These are phyloP conservation scores for Steinernema hermaphroditum DNA, from an alignment of 2,888 invertebrate species.

Conservation along the genomic window DNA sequence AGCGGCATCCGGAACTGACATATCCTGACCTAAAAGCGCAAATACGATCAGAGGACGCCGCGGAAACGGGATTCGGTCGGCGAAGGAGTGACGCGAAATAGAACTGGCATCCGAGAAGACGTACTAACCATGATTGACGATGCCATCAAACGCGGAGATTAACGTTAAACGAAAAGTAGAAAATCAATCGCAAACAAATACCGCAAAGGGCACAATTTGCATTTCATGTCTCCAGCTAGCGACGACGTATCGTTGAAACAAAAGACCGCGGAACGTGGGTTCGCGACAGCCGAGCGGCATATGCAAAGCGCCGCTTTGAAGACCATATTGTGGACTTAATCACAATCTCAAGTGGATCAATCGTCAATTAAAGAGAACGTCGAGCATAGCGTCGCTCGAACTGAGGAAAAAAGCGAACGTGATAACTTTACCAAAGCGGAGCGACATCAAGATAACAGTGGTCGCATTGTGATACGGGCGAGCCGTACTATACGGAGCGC, in stretches of 20 bases:
- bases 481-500: no score
- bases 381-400: no score
- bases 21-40: not conserved
- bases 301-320: not conserved
- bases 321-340: slow-evolving; percentile 10
- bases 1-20: not conserved
- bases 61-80: no score
- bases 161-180: slow-evolving; percentile 12
- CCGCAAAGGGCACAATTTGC: not conserved
- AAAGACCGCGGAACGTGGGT: slow-evolving; percentile 11
- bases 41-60: not conserved
- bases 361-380: slow-evolving; percentile 19
- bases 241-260: not conserved
- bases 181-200: slow-evolving; percentile 26
- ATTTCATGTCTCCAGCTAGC: not conserved
- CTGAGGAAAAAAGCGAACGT: no score
- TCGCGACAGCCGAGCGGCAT: not conserved
- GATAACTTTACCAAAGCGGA: no score
- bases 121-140: slow-evolving; percentile 24
- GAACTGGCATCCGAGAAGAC: not conserved
- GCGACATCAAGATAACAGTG: no score
- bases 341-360: slow-evolving; percentile 28
- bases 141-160: slow-evolving; percentile 30
- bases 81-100: not conserved
- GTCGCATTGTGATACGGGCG: no score